Base-by-base conservation (phyloP, 2,797 vertebrate species). In the Xiphophorus birchmanni region DNA sequence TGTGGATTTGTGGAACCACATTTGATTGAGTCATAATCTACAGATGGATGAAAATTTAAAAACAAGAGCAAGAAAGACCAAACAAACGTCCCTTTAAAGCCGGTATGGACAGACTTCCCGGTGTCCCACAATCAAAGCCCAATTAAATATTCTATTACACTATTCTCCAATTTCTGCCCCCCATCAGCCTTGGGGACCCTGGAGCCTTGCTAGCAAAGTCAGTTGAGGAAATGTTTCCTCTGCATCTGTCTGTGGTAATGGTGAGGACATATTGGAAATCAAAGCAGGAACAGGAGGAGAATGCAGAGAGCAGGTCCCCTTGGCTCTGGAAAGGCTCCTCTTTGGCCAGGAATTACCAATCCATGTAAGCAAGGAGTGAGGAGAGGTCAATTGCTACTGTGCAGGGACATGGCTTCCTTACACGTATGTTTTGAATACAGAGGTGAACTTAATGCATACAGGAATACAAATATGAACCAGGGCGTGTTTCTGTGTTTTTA, bases 141-240 rank as follows among this genome's bases (percentile, higher is more conserved):
- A 95, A 96, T 97, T 94, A 97, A 97, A 97, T 97, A 97, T 97
- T 97, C 95, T 95, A 94, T 97, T 96, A 96, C 95, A 96, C 97
- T 97, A 96, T 96, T 96, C 96, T 97, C 94, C 95, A 94, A 94
- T 97, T 97, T 95, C 92, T 94, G 87, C 83, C 84, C 89, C 85
- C 92, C 88, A 88, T 93, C 94, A 85, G 88, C 88, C 90, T 79
- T 26, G 0, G 90, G 89, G 92, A 90, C 93, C 96, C 93, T 90
- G 79, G 91, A 93, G 95, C 93, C 89, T 91, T 90, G 44, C 94
- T 88, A 94, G 94, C 90, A 94, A 91, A 87, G 84, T 88, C 93
- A 93, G 93, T 79, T 90, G 95, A 88, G 88, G 92, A 95, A 96
- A 95, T 94, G 92, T 95, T 96, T 95, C 95, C 90, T 93, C 92